phyloP scores from a whole-genome alignment of 1,140 invertebrate genomes.

The Stegodyphus dumicola region DNA sequence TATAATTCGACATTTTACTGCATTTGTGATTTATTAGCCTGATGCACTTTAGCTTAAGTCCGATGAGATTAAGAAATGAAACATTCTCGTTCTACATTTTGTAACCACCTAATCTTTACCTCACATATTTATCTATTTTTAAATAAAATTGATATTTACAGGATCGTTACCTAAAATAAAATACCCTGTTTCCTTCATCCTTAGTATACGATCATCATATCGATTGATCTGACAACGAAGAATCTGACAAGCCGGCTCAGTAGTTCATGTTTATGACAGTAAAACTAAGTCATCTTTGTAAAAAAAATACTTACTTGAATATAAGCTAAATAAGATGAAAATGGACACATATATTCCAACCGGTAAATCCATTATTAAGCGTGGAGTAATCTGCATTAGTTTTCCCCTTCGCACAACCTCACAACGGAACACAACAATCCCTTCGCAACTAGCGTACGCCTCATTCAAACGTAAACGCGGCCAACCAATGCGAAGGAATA shows the following conservation, averaged over 20 bases:
- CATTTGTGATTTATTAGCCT: no score
- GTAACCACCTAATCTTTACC: no score
- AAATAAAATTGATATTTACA: no score
- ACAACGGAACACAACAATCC: constrained; percentile 34
- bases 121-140: no score
- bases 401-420: constrained; percentile 25
- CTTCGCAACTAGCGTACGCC: constrained; percentile 22
- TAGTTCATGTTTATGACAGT: not conserved
- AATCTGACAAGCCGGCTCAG: not conserved
- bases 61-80: no score
- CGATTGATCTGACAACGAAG: not conserved
- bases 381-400: not conserved
- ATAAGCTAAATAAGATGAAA: constrained; percentile 7
- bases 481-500: constrained; percentile 29
- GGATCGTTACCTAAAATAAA: no score
- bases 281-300: not conserved
- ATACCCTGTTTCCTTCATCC: no score
- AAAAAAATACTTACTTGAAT: constrained; percentile 38
- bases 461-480: constrained; percentile 43
- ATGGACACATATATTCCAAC: constrained; percentile 16
- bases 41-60: no score
- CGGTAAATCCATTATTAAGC: constrained; percentile 43
- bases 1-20: no score
- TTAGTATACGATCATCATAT: not conserved
- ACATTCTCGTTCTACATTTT: no score